Conservation (phyloP, 2,888 invertebrate species). For the Thera britannica region DNA sequence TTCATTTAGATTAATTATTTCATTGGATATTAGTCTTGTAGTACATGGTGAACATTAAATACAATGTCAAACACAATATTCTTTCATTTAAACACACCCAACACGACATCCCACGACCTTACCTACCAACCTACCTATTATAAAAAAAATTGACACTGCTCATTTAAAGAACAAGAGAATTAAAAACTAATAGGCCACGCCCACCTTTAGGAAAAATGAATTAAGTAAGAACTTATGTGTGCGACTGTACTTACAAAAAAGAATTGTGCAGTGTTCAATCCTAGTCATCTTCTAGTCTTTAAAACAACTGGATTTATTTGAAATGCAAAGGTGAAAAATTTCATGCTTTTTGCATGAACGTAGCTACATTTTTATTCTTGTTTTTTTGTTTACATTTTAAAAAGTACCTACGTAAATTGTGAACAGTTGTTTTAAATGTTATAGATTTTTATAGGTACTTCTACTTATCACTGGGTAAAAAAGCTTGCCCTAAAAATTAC, state of each 20-base stretch:
- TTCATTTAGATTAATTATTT: constrained; percentile 62
- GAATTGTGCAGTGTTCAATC: not conserved
- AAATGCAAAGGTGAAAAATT: not conserved
- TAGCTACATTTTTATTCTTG: too few relatives aligned
- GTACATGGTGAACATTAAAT: constrained; percentile 83
- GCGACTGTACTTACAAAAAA: constrained; percentile 43
- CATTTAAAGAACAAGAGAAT: not conserved
- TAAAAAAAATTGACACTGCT: constrained; percentile 1
- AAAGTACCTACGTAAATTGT: not conserved
- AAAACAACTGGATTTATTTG: not conserved
- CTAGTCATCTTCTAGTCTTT: constrained; percentile 16
- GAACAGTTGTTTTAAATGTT: too few relatives aligned
- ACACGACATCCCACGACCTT: constrained; percentile 17
- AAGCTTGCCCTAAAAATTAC: not conserved
- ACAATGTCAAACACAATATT: constrained; percentile 81
- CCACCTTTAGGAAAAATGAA: not conserved
- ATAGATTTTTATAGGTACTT: not conserved
- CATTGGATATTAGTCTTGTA: constrained; percentile 77
- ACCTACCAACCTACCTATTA: not conserved
- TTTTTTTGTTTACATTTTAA: too few relatives aligned
- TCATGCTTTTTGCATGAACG: not conserved
- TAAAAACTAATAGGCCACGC: not conserved
- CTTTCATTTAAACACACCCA: constrained; percentile 78
- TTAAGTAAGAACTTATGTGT: constrained; percentile 43
- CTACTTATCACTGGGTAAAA: not conserved